Conservation (phyloP, 2,113 vertebrate genomes). For the Cacatua alba region DNA sequence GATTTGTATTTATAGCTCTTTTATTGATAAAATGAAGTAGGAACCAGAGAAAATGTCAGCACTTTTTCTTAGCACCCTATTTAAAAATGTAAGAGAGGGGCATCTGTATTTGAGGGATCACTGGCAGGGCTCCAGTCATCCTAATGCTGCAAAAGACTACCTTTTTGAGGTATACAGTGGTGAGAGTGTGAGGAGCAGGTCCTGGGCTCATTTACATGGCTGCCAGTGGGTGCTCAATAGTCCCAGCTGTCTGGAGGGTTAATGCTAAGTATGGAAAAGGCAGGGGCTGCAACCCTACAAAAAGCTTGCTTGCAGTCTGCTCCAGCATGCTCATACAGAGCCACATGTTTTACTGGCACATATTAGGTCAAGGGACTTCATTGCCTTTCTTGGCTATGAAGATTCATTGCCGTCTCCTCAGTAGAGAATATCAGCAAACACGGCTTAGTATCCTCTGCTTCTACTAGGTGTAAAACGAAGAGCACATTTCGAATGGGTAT, state of each 20-base stretch:
- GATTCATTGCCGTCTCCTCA: not conserved
- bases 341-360: fast-evolving
- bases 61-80: not conserved
- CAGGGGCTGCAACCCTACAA: not conserved
- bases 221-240: fast-evolving
- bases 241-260: not conserved
- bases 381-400: not conserved
- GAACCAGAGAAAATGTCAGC: not conserved
- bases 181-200: not conserved
- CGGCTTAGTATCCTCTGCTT: not conserved
- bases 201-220: fast-evolving
- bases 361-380: not conserved
- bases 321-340: not conserved
- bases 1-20: not conserved
- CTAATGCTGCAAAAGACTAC: not conserved
- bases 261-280: not conserved
- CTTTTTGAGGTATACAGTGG: not conserved
- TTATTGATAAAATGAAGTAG: not conserved
- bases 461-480: not conserved
- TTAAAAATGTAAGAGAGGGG: not conserved
- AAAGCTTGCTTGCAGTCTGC: not conserved
- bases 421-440: not conserved
- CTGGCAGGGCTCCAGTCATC: not conserved
- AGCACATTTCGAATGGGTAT: not conserved
- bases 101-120: not conserved